Evolutionary conservation across 2,888 invertebrate genomes (phyloP), one percentile per base, ranked within the genome.

Genomic region (Drosophila histrio): DNA sequence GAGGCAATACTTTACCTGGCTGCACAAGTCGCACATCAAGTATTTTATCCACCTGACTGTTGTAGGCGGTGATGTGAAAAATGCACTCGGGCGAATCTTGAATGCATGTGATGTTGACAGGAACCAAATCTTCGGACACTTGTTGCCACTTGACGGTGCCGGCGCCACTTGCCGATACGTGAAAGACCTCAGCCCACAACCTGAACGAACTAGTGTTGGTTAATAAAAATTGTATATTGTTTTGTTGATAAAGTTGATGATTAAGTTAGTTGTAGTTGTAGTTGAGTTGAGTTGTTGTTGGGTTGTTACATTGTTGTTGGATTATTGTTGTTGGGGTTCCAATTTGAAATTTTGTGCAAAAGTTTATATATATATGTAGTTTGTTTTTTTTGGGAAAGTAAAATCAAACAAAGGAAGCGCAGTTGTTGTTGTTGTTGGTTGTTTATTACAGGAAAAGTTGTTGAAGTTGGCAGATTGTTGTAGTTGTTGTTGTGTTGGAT

Each of bases 1-100:
- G n/a, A n/a, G n/a, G n/a, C n/a, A n/a, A n/a, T 0, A 44, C 6
- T 91, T 92, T 92, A 98, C 98, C 98, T 92, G 99, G 98, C 92
- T 99, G 98, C 63, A 97, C 95, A 91, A 99, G 96, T 94, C 97
- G 96, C 77, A 98, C 98, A 92, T 99, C 99, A 89, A 99, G 95
- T 88, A 99, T 98, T 94, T 98, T 99, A 93, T 99, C 98, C 91
- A 99, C 98, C 93, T 99, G 98, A 90, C 98, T 97, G 94, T 98
- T 99, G 94, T 99, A 99, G 88, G 99, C 99, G 89, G 98, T 98
- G 93, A 99, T 97, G 94, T 99, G 99, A 93, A 98, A 99, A 92
- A 98, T 96, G 92, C 97, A 97, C 93, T 97, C 97, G 50, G 98
- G 98, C 72, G 97, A 96, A 93, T 98, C 98, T 93, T 98, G 97